Base-by-base conservation (phyloP, 1,140 invertebrate genomes). In the Protaetia brevitarsis region DNA sequence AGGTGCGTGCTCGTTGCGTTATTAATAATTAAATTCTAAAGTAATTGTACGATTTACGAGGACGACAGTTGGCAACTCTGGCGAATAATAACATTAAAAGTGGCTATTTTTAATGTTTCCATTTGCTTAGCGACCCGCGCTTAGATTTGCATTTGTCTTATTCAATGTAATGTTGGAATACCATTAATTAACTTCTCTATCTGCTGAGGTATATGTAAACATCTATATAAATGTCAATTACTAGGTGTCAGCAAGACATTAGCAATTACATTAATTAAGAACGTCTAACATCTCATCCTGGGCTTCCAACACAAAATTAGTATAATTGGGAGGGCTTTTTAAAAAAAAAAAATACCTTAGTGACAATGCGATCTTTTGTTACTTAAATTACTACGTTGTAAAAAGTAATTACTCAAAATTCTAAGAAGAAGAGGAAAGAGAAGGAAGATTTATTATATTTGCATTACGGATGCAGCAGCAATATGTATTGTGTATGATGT, bases 1-100 rank as follows among this genome's bases (percentile, higher is more conserved):
- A 51, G 41, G 11, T 51, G 26, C 41, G 13, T 23, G 3, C 16
- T 16, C 26, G 19, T 51, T 23, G 41, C 41, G 41, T 23, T 51
- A 51, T 51, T 51, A 51, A 51, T 51, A 51, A 51, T 51, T 51
- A 51, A 51, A 51, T 51, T 51, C 41, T 51, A 51, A 51, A 51
- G 41, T 51, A 51, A 51, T 51, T 51, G 41, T 51, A 51, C 41
- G 41, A 51, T 51, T 51, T 51, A 51, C 41, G 41, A 51, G 13
- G 19, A 51, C 41, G 41, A 51, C 41, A 51, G 41, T 51, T 51
- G 41, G 41, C 41, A 51, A 23, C n/a, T n/a, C 41, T 23, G 26
- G 26, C 26, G 41, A 51, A 51, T 51, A 51, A 51, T 51, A 51
- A 51, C 26, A 51, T 51, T 51, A 51, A 51, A 19, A 51, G 13